phyloP scores from a whole-genome alignment of 1,140 invertebrate genomes.

The Paraescarpia echinospica region DNA sequence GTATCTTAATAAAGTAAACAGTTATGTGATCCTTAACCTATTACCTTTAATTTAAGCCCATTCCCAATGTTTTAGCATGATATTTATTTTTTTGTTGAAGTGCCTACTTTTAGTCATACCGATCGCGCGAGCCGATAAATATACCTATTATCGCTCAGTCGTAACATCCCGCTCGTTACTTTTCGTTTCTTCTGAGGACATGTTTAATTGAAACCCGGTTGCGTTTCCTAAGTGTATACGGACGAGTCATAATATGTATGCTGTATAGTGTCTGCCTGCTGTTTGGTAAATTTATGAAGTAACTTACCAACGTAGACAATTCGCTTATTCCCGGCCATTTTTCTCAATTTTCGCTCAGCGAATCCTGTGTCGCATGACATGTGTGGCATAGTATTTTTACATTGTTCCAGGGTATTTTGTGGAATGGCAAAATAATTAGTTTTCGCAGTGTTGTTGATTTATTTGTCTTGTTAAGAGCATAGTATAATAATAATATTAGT shows the following conservation, averaged over 20 bases:
- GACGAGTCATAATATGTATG: background rate
- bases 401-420: background rate
- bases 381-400: background rate
- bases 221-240: background rate
- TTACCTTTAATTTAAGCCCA: no score
- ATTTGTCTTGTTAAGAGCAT: no score
- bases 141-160: background rate
- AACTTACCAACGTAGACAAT: conserved; percentile 8
- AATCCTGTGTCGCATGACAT: background rate
- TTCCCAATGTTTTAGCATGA: no score
- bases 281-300: background rate
- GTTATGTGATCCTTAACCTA: no score
- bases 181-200: background rate
- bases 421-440: background rate
- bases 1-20: no score
- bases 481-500: no score
- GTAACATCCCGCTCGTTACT: background rate
- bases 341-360: background rate
- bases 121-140: background rate
- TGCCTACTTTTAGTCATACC: no score
- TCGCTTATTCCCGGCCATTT: conserved; percentile 12
- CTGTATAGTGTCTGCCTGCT: background rate
- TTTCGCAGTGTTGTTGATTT: no score
- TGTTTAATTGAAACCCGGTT: background rate
- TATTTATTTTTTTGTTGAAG: no score